A percentile compares a stretch with the other conserved stretches of the same genome.
Evolutionary conservation across 2,888 invertebrate species (phyloP).

Genomic region (Amitus sp.): DNA sequence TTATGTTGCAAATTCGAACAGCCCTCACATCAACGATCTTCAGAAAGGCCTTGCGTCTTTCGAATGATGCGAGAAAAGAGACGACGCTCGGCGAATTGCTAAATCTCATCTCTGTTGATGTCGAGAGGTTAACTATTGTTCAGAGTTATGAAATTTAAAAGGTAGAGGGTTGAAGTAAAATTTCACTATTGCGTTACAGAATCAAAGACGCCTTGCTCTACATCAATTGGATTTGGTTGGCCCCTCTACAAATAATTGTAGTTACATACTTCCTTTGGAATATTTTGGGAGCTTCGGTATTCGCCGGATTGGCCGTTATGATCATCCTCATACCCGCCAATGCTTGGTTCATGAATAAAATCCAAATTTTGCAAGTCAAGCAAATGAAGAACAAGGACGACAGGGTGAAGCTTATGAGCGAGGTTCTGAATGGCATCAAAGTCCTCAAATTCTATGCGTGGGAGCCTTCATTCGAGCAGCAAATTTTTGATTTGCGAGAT

Average conservation of each 20-base stretch:
- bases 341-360: slow-evolving; percentile 83
- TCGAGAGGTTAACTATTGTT: too few relatives aligned
- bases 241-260: slow-evolving; percentile 87
- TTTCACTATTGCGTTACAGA: too few relatives aligned
- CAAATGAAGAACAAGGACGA: slow-evolving; percentile 97
- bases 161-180: too few relatives aligned
- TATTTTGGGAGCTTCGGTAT: slow-evolving; percentile 83
- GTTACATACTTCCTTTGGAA: slow-evolving; percentile 88
- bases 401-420: slow-evolving; percentile 92
- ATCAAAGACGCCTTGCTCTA: slow-evolving; percentile 87
- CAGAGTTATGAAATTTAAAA: too few relatives aligned
- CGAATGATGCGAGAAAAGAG: slow-evolving; percentile 81
- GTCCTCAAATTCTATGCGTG: slow-evolving; percentile 94
- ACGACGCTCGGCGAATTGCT: slow-evolving; percentile 92
- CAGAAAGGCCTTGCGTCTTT: slow-evolving; percentile 83
- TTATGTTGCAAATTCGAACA: slow-evolving; percentile 90
- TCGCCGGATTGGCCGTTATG: slow-evolving; percentile 95
- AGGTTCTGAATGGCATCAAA: slow-evolving; percentile 92
- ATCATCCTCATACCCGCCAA: slow-evolving; percentile 92
- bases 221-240: slow-evolving; percentile 91
- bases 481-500: slow-evolving; percentile 85
- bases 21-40: slow-evolving; percentile 91
- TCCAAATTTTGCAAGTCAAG: slow-evolving; percentile 81
- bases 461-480: slow-evolving; percentile 92
- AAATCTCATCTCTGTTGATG: slow-evolving; percentile 92